Evolutionary conservation across 2,797 vertebrate species (phyloP), one percentile per base, ranked within the genome.

Genomic region (Eulemur rubriventer): DNA sequence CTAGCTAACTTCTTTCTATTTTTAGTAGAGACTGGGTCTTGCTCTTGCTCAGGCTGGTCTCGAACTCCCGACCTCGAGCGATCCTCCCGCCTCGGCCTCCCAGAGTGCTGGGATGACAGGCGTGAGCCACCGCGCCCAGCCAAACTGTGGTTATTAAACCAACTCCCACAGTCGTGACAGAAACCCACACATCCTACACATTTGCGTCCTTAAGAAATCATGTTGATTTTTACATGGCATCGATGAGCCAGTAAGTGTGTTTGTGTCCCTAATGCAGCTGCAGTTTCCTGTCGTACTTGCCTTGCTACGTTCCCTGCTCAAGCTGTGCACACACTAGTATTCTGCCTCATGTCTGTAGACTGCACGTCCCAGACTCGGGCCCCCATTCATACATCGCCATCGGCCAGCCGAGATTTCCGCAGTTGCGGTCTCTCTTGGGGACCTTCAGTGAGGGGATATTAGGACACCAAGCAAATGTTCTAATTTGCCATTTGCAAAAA

Each of bases 401-500:
- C 75, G n/a, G 24, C 46, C 75, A 65, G 33, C 26, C 46, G 22
- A 17, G 80, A 70, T 30, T 70, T 55, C 33, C 73, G 16, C 1
- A 69, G 61, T 43, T 94, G 6, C 5, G 10, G 28, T 92, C 10
- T 28, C 11, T 86, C 26, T 35, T 38, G 14, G 43, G 24, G 3
- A 35, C 6, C 69, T 81, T 73, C 43, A 48, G 1, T 94, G 30
- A 8, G 57, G 35, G 69, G 72, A n/a, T 75, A 52, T 79, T 70
- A 70, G 18, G 33, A 79, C 28, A 72, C 28, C 17, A 76, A 84
- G 55, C 76, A 33, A 86, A 87, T 59, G 28, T 79, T 65, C 26
- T 80, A 59, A 92, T 63, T 85, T 92, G 14, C n/a, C 35, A 91
- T 89, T 91, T 93, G 59, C 38, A 79, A 85, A 95, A 92, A 79